Conservation (phyloP, 30 jellyfish, hydroid and myxozoan species). For the Hydractinia echinata region DNA sequence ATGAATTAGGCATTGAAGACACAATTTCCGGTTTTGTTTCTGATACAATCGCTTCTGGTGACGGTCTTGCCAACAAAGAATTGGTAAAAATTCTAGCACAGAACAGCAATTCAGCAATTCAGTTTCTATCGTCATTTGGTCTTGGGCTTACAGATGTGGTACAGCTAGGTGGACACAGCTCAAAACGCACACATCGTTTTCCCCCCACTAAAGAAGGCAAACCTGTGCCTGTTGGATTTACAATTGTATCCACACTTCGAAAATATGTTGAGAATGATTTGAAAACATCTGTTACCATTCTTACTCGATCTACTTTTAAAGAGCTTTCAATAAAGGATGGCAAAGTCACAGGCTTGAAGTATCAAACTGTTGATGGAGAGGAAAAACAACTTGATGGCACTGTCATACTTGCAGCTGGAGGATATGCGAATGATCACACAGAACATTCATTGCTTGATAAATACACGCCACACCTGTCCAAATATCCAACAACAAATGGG, state of each 20-base stretch:
- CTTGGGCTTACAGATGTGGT: conserved; percentile 14
- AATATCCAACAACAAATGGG: conserved; percentile 12
- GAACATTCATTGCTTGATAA: background rate
- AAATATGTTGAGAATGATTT: background rate
- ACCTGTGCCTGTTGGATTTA: conserved; percentile 16
- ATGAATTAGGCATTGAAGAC: background rate
- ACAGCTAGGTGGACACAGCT: conserved; percentile 14
- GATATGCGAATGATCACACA: conserved; percentile 13
- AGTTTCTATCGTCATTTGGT: conserved; percentile 13
- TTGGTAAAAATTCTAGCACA: background rate
- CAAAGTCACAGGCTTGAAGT: background rate
- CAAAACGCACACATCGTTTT: conserved; percentile 5
- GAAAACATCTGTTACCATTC: conserved; percentile 1
- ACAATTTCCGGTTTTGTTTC: background rate
- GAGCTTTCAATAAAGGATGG: background rate
- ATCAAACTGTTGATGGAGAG: background rate
- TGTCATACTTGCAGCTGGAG: background rate
- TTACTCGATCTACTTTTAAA: background rate
- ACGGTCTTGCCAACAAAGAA: background rate
- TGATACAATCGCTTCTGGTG: conserved; percentile 10
- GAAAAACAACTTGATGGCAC: conserved; percentile 5
- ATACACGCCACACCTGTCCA: conserved; percentile 6
- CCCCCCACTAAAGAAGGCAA: conserved; percentile 16
- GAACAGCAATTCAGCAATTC: conserved; percentile 14
- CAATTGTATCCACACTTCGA: conserved; percentile 8